phyloP scores from a whole-genome alignment of 1,140 invertebrate genomes.

The Ylistrum balloti region DNA sequence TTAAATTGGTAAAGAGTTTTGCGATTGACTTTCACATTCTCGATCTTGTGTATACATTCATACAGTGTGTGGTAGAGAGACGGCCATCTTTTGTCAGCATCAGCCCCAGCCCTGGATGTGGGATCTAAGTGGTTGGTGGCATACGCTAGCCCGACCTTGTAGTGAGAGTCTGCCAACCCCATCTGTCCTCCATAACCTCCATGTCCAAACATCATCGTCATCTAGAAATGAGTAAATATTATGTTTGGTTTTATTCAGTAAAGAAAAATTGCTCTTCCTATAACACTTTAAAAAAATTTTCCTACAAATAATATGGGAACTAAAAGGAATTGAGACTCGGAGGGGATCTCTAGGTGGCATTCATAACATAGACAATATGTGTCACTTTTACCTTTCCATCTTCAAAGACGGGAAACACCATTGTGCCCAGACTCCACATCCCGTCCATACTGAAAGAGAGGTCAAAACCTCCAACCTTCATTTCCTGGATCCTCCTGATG shows the following conservation, averaged over 20 bases:
- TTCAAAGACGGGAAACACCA: constrained; percentile 68
- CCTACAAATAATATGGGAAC: too few species aligned
- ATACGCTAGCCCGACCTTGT: constrained; percentile 73
- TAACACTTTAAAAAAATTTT: not conserved
- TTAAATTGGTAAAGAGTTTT: constrained; percentile 58
- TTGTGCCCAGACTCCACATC: constrained; percentile 69
- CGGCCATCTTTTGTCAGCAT: constrained; percentile 61
- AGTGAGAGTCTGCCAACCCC: constrained; percentile 68
- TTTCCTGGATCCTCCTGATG: constrained; percentile 64
- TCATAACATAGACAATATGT: not conserved
- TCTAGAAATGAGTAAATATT: constrained; percentile 58
- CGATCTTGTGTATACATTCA: constrained; percentile 66
- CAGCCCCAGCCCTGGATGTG: constrained; percentile 52
- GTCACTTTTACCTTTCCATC: constrained; percentile 58
- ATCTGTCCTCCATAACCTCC: constrained; percentile 77
- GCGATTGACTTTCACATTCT: constrained; percentile 57
- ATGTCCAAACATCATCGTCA: constrained; percentile 72
- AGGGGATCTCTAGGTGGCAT: too few species aligned
- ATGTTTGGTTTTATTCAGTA: too few species aligned
- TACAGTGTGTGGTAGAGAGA: constrained; percentile 65
- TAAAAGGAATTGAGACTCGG: not conserved
- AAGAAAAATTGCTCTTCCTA: not conserved
- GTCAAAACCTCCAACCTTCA: constrained; percentile 63
- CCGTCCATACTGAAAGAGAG: constrained; percentile 62
- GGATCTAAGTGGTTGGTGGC: constrained; percentile 72